These are phyloP conservation scores for Porites lobata DNA, from an alignment of 92 coral and sea anemone genomes.

Conservation along the genomic window DNA sequence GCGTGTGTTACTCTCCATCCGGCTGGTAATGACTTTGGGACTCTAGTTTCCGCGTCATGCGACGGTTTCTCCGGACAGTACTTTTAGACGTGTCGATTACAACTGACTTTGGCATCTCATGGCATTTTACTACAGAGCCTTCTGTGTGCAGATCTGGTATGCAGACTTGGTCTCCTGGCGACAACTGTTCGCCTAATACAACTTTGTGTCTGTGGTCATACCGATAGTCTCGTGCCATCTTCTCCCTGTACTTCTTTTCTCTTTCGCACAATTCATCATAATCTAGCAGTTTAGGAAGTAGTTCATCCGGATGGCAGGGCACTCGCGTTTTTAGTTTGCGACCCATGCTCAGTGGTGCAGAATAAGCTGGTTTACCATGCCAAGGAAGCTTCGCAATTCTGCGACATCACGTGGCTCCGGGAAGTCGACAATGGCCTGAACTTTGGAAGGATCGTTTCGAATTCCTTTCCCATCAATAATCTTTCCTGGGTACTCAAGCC, in stretches of 20 bases:
- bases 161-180: neutral
- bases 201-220: neutral
- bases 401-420: constrained; percentile 32
- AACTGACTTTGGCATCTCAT: too few relatives aligned
- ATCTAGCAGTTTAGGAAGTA: too few relatives aligned
- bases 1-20: too few relatives aligned
- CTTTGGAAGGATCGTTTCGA: constrained; percentile 53
- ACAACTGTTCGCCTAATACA: neutral
- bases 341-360: too few relatives aligned
- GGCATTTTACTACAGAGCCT: too few relatives aligned
- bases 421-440: constrained; percentile 33
- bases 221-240: neutral
- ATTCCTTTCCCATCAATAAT: constrained; percentile 54
- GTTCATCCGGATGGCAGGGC: too few relatives aligned
- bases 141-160: neutral
- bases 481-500: constrained; percentile 46
- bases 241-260: neutral
- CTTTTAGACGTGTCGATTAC: too few relatives aligned
- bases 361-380: constrained; percentile 54
- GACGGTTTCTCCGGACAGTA: too few relatives aligned
- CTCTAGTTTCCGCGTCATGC: too few relatives aligned
- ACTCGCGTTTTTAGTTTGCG: too few relatives aligned
- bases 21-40: too few relatives aligned
- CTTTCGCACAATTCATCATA: too few relatives aligned
- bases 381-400: constrained; percentile 64